Evolutionary conservation across 2,888 invertebrate species (phyloP).

Genomic region (Tachina fera): DNA sequence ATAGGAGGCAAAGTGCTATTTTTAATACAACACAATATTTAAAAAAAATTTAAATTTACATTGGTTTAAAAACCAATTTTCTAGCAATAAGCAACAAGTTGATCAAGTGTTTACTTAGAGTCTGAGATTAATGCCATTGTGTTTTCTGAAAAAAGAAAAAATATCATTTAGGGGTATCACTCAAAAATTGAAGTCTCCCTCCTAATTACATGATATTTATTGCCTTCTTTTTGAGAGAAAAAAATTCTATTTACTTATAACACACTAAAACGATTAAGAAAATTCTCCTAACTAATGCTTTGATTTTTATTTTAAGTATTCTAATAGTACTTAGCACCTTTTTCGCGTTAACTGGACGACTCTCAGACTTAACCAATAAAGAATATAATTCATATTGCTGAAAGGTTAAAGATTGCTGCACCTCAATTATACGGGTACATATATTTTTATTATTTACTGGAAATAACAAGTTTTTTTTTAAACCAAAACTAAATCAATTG

Average conservation of each 20-base stretch:
- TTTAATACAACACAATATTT: neutral
- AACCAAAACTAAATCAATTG: slow-evolving; percentile 11
- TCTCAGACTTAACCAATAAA: slow-evolving; percentile 2
- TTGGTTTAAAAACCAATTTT: no score
- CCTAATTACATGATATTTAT: neutral
- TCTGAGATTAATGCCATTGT: no score
- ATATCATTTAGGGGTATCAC: no score
- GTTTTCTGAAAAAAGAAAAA: no score
- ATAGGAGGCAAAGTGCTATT: slow-evolving; percentile 8
- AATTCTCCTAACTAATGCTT: no score
- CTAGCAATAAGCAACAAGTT: no score
- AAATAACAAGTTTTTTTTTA: slow-evolving; percentile 34
- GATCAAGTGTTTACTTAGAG: no score
- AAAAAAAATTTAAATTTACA: neutral
- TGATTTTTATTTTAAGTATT: neutral
- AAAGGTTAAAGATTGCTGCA: slow-evolving; percentile 52
- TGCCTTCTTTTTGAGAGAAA: no score
- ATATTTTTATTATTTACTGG: slow-evolving; percentile 20
- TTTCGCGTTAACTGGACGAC: neutral
- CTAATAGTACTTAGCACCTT: neutral
- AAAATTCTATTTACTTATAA: no score
- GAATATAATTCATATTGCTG: neutral
- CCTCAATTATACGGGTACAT: neutral
- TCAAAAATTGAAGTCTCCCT: no score
- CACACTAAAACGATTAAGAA: no score